Percentiles rank a stretch among this genome's conserved stretches.
phyloP scores from a whole-genome alignment of 2,797 vertebrate species.

The Phalanger gymnotis region DNA sequence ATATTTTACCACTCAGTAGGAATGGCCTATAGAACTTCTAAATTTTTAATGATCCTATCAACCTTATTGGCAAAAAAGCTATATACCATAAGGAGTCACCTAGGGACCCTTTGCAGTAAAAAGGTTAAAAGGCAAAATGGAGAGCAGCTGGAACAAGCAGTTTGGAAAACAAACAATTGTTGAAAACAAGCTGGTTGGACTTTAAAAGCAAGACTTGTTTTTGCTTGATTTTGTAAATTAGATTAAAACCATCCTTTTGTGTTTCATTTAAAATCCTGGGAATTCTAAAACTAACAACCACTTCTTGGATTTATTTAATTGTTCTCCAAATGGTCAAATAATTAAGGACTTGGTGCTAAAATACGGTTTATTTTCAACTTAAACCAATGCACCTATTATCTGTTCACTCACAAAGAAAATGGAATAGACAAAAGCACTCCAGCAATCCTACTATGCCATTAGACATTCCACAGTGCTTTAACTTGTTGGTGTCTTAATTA shows the following conservation, averaged over 20 bases:
- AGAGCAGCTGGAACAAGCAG: conserved; percentile 37
- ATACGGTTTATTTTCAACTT: conserved; percentile 74
- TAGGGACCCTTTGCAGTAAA: conserved; percentile 36
- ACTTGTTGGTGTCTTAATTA: conserved; percentile 77
- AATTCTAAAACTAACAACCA: conserved; percentile 69
- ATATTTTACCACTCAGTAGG: not conserved
- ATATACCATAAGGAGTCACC: not conserved
- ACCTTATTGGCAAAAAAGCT: not conserved
- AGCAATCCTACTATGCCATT: conserved; percentile 54
- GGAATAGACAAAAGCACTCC: conserved; percentile 67
- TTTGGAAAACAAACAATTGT: conserved; percentile 45
- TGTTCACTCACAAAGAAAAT: conserved; percentile 76
- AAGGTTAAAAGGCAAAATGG: conserved; percentile 54
- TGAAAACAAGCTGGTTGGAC: conserved; percentile 45
- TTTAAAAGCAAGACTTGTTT: conserved; percentile 13
- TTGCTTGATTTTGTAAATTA: conserved; percentile 55
- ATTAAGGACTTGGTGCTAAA: conserved; percentile 77
- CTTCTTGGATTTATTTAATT: conserved; percentile 72
- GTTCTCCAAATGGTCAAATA: conserved; percentile 77
- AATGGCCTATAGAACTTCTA: not conserved
- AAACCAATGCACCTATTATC: conserved; percentile 77
- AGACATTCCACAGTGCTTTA: conserved; percentile 65
- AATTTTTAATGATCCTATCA: not conserved
- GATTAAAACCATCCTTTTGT: conserved; percentile 61
- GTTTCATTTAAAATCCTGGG: conserved; percentile 74